Evolutionary conservation across 1,140 invertebrate genomes (phyloP).

Genomic region (Halesus radiatus): DNA sequence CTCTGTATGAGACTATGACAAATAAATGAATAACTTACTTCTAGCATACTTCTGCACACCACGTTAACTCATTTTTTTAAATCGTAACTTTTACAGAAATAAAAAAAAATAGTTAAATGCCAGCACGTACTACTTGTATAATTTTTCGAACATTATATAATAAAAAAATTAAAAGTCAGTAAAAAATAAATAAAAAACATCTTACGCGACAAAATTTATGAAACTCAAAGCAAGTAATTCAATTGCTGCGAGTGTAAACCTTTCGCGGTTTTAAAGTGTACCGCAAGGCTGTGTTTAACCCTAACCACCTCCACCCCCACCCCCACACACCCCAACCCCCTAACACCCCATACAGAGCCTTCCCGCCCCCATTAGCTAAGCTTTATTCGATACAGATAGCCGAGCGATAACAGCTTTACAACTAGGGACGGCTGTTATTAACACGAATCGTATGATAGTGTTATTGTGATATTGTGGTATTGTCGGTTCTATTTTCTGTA

Average conservation of each 20-base stretch:
- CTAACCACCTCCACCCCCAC: background rate
- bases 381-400: constrained; percentile 7
- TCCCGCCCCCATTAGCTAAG: background rate
- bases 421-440: constrained; percentile 1
- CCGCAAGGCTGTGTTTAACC: background rate
- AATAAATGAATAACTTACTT: too few species aligned
- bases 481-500: background rate
- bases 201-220: too few species aligned
- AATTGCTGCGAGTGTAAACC: background rate
- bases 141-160: too few species aligned
- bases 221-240: background rate
- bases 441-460: background rate
- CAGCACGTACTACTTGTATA: too few species aligned
- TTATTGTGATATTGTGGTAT: background rate
- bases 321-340: too few species aligned
- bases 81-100: too few species aligned
- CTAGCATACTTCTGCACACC: too few species aligned
- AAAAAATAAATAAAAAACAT: too few species aligned
- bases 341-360: background rate
- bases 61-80: too few species aligned
- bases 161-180: too few species aligned
- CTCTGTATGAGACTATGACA: too few species aligned
- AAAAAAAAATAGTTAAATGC: too few species aligned
- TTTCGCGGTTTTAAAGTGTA: background rate
- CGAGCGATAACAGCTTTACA: constrained; percentile 7